These are phyloP conservation scores for Seriola quinqueradiata DNA, from an alignment of 2,113 vertebrate genomes.

Conservation along the genomic window DNA sequence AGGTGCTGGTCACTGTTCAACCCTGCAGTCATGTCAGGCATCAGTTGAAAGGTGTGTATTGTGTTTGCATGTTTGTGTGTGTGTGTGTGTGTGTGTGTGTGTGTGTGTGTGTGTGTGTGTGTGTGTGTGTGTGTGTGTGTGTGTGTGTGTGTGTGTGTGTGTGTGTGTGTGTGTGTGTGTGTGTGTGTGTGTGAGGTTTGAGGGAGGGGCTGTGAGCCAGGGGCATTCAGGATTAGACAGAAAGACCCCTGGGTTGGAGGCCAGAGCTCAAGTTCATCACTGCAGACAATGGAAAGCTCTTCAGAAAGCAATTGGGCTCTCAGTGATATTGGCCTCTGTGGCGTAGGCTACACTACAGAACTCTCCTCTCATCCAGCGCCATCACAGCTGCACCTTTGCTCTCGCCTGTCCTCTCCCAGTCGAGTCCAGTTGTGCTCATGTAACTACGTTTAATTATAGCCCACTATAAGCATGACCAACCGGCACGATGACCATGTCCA, in stretches of 20 bases:
- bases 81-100: slow-evolving; percentile 65
- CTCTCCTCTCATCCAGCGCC: slow-evolving; percentile 19
- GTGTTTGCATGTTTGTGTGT: slow-evolving; percentile 42
- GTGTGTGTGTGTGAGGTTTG: slow-evolving; percentile 36
- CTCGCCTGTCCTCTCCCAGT: slow-evolving; percentile 1
- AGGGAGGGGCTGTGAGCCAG: slow-evolving; percentile 59
- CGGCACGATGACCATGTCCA: background rate
- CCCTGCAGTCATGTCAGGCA: slow-evolving; percentile 76
- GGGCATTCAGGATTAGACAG: slow-evolving; percentile 78
- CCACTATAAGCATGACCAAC: slow-evolving; percentile 22
- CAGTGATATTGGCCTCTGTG: slow-evolving; percentile 62
- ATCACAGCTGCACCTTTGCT: slow-evolving; percentile 29
- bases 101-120: slow-evolving; percentile 43
- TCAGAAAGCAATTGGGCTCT: slow-evolving; percentile 79
- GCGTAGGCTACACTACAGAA: slow-evolving; percentile 15
- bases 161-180: slow-evolving; percentile 22
- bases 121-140: slow-evolving; percentile 60
- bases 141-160: slow-evolving; percentile 60
- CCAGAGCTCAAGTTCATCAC: slow-evolving; percentile 86
- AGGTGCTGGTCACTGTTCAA: slow-evolving; percentile 77
- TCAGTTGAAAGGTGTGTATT: slow-evolving; percentile 77
- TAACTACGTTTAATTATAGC: slow-evolving; percentile 44
- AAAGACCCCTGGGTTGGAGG: slow-evolving; percentile 82
- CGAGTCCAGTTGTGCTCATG: slow-evolving; percentile 15
- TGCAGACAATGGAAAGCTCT: slow-evolving; percentile 83